These are phyloP conservation scores for Eulemur macaco DNA, from an alignment of 2,113 vertebrate genomes.

Conservation along the genomic window DNA sequence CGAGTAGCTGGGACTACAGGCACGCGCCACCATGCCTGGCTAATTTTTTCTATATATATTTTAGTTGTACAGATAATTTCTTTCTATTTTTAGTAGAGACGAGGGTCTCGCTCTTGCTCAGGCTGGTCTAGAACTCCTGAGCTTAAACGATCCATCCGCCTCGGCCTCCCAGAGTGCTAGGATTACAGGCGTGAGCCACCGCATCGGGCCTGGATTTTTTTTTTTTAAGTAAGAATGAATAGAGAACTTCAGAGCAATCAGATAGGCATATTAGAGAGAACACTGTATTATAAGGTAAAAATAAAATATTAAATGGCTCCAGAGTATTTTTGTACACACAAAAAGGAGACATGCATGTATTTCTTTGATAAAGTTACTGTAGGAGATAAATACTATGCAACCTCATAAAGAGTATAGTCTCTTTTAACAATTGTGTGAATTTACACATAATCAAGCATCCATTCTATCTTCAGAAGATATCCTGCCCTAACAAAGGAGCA, in stretches of 20 bases:
- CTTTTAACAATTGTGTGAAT: background rate
- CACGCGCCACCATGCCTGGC: no score
- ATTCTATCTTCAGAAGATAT: constrained; percentile 2
- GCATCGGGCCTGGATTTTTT: no score
- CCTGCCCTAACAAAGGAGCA: background rate
- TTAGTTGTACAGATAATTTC: no score
- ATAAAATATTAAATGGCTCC: background rate
- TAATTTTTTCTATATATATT: no score
- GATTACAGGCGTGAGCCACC: no score
- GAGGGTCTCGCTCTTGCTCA: no score
- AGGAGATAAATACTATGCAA: background rate
- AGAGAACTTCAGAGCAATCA: background rate
- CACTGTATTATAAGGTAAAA: background rate
- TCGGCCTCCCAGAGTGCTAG: no score
- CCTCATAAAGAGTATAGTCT: background rate
- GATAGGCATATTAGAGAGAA: background rate
- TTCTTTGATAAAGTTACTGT: background rate
- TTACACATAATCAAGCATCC: background rate
- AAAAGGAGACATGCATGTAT: background rate
- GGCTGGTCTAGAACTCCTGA: no score
- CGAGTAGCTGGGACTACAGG: no score
- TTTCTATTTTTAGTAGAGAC: no score
- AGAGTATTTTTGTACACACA: background rate
- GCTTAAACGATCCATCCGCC: no score
- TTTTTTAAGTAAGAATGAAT: background rate